Evolutionary conservation across 37 sponge, comb jelly and placozoan species (phyloP).

Genomic region (Halisarca cf. caerulea): DNA sequence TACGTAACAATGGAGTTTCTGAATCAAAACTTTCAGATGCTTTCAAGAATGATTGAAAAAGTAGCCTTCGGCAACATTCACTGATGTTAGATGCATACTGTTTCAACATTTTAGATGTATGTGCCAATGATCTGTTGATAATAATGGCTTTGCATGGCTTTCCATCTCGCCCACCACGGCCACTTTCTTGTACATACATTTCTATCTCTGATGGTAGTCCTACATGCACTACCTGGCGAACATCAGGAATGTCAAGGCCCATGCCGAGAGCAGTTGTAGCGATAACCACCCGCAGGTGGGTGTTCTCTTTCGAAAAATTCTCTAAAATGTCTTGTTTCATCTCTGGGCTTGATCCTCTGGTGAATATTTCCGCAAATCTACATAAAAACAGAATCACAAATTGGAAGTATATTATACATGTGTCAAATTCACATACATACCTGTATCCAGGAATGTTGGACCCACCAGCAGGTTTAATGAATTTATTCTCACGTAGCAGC

Average conservation of each 20-base stretch:
- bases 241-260: neutral
- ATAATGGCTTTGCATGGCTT: neutral
- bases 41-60: neutral
- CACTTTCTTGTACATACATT: slow-evolving; percentile 11
- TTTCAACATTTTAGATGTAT: neutral
- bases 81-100: neutral
- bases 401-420: too few species aligned
- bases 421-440: too few species aligned
- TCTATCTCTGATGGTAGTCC: slow-evolving; percentile 1
- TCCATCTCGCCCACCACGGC: neutral
- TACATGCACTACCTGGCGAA: neutral
- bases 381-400: too few species aligned
- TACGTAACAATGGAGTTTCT: neutral
- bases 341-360: too few species aligned
- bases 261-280: neutral
- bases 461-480: too few species aligned
- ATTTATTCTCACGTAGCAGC: too few species aligned
- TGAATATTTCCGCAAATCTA: too few species aligned
- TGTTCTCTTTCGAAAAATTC: too few species aligned
- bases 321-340: too few species aligned
- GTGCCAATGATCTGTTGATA: neutral
- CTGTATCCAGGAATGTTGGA: too few species aligned
- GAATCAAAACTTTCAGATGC: neutral
- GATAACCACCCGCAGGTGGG: too few species aligned
- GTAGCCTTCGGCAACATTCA: neutral